A percentile compares a stretch with the other conserved stretches of the same genome.
Evolutionary conservation across 2,113 vertebrate species (phyloP).

Genomic region (Zootoca vivipara): DNA sequence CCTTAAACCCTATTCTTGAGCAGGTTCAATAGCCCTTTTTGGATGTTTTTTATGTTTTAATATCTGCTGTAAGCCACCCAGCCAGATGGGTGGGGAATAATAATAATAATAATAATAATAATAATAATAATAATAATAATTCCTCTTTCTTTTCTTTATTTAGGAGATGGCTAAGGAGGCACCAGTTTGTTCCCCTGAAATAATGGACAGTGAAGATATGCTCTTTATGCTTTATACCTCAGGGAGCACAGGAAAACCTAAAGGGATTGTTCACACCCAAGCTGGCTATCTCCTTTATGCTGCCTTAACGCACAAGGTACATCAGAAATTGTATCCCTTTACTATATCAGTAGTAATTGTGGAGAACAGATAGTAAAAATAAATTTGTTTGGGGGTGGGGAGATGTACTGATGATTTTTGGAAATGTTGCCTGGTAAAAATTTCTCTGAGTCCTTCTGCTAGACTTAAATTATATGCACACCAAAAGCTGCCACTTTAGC

Average conservation of each 20-base stretch:
- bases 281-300: constrained; percentile 90
- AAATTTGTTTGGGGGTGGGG: background rate
- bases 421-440: background rate
- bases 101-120: fast-evolving
- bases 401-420: background rate
- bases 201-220: constrained; percentile 88
- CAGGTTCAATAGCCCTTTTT: background rate
- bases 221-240: constrained; percentile 93
- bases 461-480: background rate
- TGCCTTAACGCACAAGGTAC: constrained; percentile 89
- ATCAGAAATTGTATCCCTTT: background rate
- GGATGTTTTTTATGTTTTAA: background rate
- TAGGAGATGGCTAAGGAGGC: constrained; percentile 86
- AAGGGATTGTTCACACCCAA: constrained; percentile 90
- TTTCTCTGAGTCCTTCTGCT: background rate
- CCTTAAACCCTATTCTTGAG: too few relatives aligned
- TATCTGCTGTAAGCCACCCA: too few relatives aligned
- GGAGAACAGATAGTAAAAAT: background rate
- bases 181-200: constrained; percentile 78
- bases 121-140: too few relatives aligned
- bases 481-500: background rate
- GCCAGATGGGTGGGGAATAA: too few relatives aligned
- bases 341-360: background rate
- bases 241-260: constrained; percentile 89
- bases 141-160: constrained; percentile 4